Percentiles rank a stretch among this genome's conserved stretches.
phyloP scores from a whole-genome alignment of 30 jellyfish, hydroid and myxozoan species.

The Hydra vulgaris region DNA sequence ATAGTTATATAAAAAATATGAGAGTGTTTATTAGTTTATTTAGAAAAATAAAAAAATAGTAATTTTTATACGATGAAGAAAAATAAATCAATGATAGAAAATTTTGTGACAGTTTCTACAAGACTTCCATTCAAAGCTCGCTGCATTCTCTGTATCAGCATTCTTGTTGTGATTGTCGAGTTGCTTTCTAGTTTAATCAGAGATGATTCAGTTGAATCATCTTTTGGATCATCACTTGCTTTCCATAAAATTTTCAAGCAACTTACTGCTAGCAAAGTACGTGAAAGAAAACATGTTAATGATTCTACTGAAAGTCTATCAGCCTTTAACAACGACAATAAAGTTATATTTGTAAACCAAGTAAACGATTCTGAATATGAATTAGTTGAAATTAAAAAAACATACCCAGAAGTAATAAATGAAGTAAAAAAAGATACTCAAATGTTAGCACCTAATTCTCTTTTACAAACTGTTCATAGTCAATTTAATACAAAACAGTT shows the following conservation, averaged over 20 bases:
- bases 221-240: neutral
- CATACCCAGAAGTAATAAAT: neutral
- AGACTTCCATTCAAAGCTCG: neutral
- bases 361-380: neutral
- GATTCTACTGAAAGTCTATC: neutral
- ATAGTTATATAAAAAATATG: too few relatives aligned
- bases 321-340: neutral
- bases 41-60: neutral
- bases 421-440: neutral
- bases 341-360: neutral
- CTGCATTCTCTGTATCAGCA: neutral
- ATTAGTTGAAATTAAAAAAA: too few relatives aligned
- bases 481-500: too few relatives aligned
- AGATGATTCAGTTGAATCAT: neutral
- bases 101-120: neutral
- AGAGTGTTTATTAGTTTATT: too few relatives aligned
- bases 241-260: neutral
- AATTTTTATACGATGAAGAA: neutral
- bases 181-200: neutral
- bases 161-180: neutral
- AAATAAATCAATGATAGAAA: neutral
- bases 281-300: neutral
- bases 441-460: too few relatives aligned
- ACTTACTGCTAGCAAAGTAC: neutral
- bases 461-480: too few relatives aligned